These are phyloP conservation scores for Ailuropoda melanoleuca DNA, from an alignment of 2,113 vertebrate species.

Conservation along the genomic window DNA sequence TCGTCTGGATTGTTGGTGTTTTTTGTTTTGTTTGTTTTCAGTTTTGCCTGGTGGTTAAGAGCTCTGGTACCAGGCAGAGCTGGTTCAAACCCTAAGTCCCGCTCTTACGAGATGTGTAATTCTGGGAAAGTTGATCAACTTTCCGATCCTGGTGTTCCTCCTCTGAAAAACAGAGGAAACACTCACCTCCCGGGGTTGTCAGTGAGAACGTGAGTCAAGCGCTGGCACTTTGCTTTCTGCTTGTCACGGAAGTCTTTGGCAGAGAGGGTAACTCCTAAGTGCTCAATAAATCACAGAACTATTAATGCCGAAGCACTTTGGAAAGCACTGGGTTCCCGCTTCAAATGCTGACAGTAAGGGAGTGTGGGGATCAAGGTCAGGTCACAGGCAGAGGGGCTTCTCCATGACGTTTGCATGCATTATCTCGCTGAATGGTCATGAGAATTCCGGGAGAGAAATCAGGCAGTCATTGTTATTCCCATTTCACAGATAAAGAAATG, in stretches of 20 bases:
- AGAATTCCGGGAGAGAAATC: background rate
- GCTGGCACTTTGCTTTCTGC: background rate
- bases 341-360: background rate
- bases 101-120: background rate
- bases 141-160: background rate
- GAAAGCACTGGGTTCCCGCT: background rate
- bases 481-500: background rate
- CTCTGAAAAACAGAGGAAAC: background rate
- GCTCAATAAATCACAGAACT: background rate
- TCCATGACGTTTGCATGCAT: fast-evolving
- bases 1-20: background rate
- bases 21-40: background rate
- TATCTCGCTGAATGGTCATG: background rate
- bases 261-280: background rate
- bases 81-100: background rate
- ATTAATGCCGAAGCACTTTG: background rate
- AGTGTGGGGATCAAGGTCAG: background rate
- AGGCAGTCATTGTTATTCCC: background rate
- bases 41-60: background rate
- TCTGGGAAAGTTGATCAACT: background rate
- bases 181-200: background rate
- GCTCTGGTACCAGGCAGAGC: background rate
- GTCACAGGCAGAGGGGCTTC: background rate
- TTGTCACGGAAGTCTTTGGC: background rate
- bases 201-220: background rate